Base-by-base conservation (phyloP, 2,797 vertebrate genomes). In the Anolis apletophallus region DNA sequence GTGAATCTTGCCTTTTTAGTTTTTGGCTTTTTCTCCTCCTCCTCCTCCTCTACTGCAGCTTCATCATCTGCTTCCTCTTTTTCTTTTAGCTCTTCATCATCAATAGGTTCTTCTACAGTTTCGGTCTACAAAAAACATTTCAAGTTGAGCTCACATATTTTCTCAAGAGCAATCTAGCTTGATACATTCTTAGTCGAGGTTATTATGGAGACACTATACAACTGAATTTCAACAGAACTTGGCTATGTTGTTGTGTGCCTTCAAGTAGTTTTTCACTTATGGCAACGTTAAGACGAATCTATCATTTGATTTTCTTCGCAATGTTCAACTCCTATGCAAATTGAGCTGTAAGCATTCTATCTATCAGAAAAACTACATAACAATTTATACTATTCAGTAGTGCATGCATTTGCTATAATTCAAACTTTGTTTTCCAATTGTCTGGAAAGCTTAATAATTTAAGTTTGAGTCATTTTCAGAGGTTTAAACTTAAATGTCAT, bases 21-120 rank as follows among this genome's bases (percentile, higher is more conserved):
- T 95, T 99, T 99, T 0, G 98, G 98, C 86, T 99, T 99, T 97
- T 99, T 98, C 40, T 99, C 99, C 87, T 99, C 98, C 2, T 98
- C 97, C 0, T 97, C 97, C 1, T 97, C 99, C 89, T 99, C 99
- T 61, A 99, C 98, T 74, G 98, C 99, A 86, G 97, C 99, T 91
- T 99, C 99, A 91, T 99, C 98, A 91, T 97, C 75, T 3, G 95
- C 92, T 87, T 97, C 90, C 89, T 99, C 98, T 36, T 98, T 95
- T 74, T 99, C 98, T 78, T 97, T 97, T 36, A 97, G 93, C 83
- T 97, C 98, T 59, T 98, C 98, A n/a, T 99, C 98, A 26, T 99
- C 99, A 73, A 99, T 91, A 13, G 99, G 98, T 90, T 99, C 99
- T 92, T 99, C 98, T 36, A 99, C 98, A 0, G 97, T 98, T 94